Evolutionary conservation across 1,140 invertebrate genomes (phyloP), one percentile per base, ranked within the genome.

Genomic region (Cydia fagiglandana): DNA sequence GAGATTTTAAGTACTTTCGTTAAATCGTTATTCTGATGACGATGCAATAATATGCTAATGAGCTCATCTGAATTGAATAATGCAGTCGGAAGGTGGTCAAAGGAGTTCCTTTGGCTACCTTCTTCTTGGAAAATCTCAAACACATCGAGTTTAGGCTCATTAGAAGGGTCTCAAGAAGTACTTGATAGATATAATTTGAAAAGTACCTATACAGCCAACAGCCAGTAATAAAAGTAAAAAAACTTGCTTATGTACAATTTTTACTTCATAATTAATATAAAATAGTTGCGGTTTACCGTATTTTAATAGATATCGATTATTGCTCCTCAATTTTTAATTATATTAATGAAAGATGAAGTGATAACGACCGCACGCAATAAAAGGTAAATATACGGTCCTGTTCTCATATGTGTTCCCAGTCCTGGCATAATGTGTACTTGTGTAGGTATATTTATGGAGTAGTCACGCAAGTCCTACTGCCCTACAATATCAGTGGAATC

Each of bases 391-490:
- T 9, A 17, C 5, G 34, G 9, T 70, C 66, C 66, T 38, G 66
- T 70, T 70, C n/a, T 61, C 17, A 24, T 61, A 24, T 61, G 24
- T 17, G 15, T 38, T 70, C 66, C 34, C 66, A 38, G 79, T 78
- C 76, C 73, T 66, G 50, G 77, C 70, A 38, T 56, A 74, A 45
- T 24, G 80, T 74, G 80, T 82, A 76, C 73, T 34, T 24, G 80
- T 74, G 80, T 82, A 76, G 24, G 24, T 24, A 24, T 77, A 76
- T 73, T 77, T 64, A 66, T 38, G 66, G 17, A 70, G 75, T 47
- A 66, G 75, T 70, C 77, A 82, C 75, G 76, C 79, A 76, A 74
- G 82, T 76, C 80, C 81, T 76, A 88, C 78, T 87, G 83, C 79
- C 83, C 83, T 77, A 84, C 79, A 84, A 77, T 70, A 38, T 47